A percentile compares a stretch with the other conserved stretches of the same genome.
These are phyloP conservation scores for Drosophila navojoa DNA, from an alignment of 1,140 invertebrate genomes.

Conservation along the genomic window DNA sequence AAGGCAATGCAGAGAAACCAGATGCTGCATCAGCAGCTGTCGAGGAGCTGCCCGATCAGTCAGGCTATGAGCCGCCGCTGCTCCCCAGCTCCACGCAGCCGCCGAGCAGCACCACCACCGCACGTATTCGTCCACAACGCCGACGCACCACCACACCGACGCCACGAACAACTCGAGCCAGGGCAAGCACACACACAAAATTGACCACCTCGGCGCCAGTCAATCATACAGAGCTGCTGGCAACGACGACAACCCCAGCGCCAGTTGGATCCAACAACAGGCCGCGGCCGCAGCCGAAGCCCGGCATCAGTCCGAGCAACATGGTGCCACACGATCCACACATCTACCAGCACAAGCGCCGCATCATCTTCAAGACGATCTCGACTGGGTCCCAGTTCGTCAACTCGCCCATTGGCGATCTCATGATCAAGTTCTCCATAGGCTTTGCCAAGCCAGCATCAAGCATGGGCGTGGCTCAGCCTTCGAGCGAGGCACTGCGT, in stretches of 20 bases:
- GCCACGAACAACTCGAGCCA: slow-evolving; percentile 50
- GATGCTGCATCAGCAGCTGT: slow-evolving; percentile 30
- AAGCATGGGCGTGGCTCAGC: neutral
- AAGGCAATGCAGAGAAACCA: slow-evolving; percentile 53
- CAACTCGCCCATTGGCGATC: slow-evolving; percentile 72
- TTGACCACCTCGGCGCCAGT: slow-evolving; percentile 1
- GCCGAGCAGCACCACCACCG: slow-evolving; percentile 28
- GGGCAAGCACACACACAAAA: slow-evolving; percentile 9
- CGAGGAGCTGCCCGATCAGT: slow-evolving; percentile 34
- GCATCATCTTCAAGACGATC: slow-evolving; percentile 75
- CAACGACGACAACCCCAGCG: slow-evolving; percentile 9
- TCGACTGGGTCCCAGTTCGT: slow-evolving; percentile 74
- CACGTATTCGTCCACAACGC: slow-evolving; percentile 32
- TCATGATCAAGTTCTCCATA: slow-evolving; percentile 79
- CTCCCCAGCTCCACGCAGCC: slow-evolving; percentile 3
- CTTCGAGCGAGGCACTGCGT: slow-evolving; percentile 51
- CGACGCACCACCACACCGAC: slow-evolving; percentile 41
- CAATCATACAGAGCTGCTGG: slow-evolving; percentile 27
- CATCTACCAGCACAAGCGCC: slow-evolving; percentile 71
- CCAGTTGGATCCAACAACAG: slow-evolving; percentile 3
- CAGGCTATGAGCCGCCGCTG: slow-evolving; percentile 40
- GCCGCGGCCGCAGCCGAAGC: slow-evolving; percentile 13
- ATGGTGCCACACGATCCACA: slow-evolving; percentile 49
- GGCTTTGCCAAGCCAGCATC: slow-evolving; percentile 64
- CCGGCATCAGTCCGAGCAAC: slow-evolving; percentile 19